Evolutionary conservation across 2,797 vertebrate species (phyloP).

Genomic region (Rhinella marina): DNA sequence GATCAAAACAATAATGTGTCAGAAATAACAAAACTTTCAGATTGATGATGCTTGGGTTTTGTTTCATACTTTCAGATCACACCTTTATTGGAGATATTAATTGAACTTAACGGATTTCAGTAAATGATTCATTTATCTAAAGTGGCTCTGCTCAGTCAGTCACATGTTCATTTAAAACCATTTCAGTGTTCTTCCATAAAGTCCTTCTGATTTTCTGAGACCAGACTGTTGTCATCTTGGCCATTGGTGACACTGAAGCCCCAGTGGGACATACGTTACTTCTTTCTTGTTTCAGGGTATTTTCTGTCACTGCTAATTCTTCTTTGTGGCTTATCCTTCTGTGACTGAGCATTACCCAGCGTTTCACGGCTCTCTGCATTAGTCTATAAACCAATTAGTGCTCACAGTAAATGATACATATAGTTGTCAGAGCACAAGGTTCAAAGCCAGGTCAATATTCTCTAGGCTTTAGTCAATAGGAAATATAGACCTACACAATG

Average conservation of each 20-base stretch:
- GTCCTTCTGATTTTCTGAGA: constrained; percentile 56
- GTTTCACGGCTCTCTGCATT: constrained; percentile 85
- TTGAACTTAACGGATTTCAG: constrained; percentile 54
- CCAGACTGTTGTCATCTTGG: constrained; percentile 57
- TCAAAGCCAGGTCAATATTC: constrained; percentile 81
- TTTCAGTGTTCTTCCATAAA: constrained; percentile 59
- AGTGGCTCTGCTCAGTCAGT: constrained; percentile 57
- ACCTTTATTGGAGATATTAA: constrained; percentile 38
- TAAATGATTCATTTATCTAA: constrained; percentile 62
- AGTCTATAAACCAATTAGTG: constrained; percentile 79
- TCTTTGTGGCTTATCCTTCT: constrained; percentile 75
- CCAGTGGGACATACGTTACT: constrained; percentile 66
- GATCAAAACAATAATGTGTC: background rate
- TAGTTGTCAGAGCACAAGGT: constrained; percentile 78
- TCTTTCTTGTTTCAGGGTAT: constrained; percentile 65
- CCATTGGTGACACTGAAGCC: constrained; percentile 61
- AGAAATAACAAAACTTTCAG: constrained; percentile 23
- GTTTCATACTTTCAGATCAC: constrained; percentile 22
- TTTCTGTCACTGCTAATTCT: constrained; percentile 67
- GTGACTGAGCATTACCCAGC: constrained; percentile 86
- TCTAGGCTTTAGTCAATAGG: constrained; percentile 68
- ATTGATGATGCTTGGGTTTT: constrained; percentile 11
- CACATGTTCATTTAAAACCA: constrained; percentile 57
- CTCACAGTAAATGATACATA: constrained; percentile 80
- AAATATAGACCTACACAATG: constrained; percentile 68